A percentile compares a stretch with the other conserved stretches of the same genome.
phyloP scores from a whole-genome alignment of 2,797 vertebrate genomes.

The Falco columbarius region DNA sequence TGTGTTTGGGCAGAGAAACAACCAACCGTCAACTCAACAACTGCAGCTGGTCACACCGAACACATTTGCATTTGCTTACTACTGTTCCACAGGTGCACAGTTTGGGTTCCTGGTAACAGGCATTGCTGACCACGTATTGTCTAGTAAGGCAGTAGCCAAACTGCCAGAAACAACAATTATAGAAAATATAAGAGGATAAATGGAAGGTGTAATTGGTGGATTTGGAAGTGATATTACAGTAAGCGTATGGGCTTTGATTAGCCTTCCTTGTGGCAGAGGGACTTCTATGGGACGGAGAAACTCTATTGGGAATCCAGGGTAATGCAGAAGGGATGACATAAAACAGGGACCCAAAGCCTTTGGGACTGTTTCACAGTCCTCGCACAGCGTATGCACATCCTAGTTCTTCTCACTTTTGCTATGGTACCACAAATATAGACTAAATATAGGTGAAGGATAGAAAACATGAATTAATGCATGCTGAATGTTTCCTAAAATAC shows the following conservation, averaged over 20 bases:
- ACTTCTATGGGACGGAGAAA: background rate
- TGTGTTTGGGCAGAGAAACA: background rate
- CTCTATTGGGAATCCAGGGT: background rate
- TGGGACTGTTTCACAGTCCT: background rate
- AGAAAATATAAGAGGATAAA: background rate
- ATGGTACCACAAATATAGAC: background rate
- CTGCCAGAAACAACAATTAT: background rate
- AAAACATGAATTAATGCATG: background rate
- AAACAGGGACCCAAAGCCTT: background rate
- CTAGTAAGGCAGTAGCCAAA: background rate
- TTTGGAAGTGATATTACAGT: background rate
- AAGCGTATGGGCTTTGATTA: background rate
- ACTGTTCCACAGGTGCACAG: rapidly evolving
- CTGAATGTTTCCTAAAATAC: background rate
- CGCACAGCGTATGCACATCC: rapidly evolving
- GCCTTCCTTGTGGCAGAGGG: background rate
- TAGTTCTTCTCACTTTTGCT: background rate
- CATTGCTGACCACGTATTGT: background rate
- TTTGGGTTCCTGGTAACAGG: background rate
- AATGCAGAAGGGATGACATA: background rate
- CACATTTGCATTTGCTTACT: rapidly evolving
- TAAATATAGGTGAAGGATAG: background rate
- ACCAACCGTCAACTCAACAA: background rate
- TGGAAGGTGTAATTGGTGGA: background rate
- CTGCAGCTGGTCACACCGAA: background rate